phyloP scores from a whole-genome alignment of 2,888 invertebrate genomes.

The Scaptomyza caliginosa region DNA sequence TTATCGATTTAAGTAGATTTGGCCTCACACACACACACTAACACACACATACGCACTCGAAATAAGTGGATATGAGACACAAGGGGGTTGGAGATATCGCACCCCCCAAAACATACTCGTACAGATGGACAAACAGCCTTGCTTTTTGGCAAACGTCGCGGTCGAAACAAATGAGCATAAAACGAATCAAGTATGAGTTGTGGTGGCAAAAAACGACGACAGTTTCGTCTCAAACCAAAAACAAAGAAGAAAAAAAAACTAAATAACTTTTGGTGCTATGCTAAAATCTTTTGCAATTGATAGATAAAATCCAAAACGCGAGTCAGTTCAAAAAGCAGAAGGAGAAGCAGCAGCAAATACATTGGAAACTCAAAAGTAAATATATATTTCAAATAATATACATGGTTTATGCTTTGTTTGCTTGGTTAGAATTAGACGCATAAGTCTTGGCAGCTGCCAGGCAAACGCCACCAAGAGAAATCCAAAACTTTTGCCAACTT shows the following conservation, averaged over 20 bases:
- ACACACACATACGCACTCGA: slow-evolving; percentile 14
- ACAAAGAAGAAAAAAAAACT: background rate
- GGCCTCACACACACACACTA: slow-evolving; percentile 46
- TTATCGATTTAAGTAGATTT: slow-evolving; percentile 79
- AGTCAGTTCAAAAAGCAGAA: background rate
- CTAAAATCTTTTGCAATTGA: slow-evolving; percentile 1
- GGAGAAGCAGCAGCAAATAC: background rate
- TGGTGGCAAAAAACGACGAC: background rate
- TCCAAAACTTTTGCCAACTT: background rate
- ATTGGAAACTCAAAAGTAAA: background rate
- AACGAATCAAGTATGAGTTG: slow-evolving; percentile 23
- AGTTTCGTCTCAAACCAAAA: slow-evolving; percentile 7
- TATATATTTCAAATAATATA: background rate
- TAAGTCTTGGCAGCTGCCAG: slow-evolving; percentile 27
- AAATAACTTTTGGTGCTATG: slow-evolving; percentile 8
- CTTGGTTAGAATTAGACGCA: background rate
- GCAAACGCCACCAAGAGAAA: background rate
- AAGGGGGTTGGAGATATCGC: background rate
- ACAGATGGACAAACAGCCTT: slow-evolving; percentile 38
- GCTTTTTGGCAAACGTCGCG: slow-evolving; percentile 66
- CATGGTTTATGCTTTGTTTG: background rate
- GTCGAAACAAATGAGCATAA: slow-evolving; percentile 56
- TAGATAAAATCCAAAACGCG: slow-evolving; percentile 1
- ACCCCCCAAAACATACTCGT: slow-evolving; percentile 5
- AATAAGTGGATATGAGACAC: background rate